Conservation (phyloP, 2,797 vertebrate genomes). For the Chloroceryle amazona region DNA sequence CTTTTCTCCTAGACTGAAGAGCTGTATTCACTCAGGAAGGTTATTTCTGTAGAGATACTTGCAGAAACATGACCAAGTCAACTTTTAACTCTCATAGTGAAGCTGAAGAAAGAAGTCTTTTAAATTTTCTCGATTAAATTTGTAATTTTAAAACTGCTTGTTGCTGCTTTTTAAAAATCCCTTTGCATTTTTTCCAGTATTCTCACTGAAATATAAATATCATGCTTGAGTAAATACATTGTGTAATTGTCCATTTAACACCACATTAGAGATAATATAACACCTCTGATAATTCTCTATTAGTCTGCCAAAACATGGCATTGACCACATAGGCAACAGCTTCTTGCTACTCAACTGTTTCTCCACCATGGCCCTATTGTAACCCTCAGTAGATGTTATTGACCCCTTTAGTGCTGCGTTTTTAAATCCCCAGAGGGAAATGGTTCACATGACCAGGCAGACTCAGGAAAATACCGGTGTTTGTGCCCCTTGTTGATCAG, state of each 20-base stretch:
- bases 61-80: neutral
- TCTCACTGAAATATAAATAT: neutral
- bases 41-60: neutral
- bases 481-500: neutral
- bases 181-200: neutral
- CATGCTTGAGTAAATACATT: neutral
- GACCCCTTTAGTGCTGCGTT: neutral
- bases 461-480: accelerated
- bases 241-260: neutral
- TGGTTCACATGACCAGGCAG: neutral
- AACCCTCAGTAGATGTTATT: neutral
- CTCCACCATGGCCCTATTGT: neutral
- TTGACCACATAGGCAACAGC: neutral
- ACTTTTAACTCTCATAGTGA: neutral
- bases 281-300: neutral
- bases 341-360: neutral
- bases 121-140: neutral
- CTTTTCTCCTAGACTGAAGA: neutral
- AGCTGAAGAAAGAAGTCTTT: neutral
- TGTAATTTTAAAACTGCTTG: neutral
- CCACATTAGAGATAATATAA: neutral
- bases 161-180: neutral
- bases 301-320: neutral
- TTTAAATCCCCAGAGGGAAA: neutral
- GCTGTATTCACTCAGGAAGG: neutral